Conservation (phyloP, 2,113 vertebrate species). For the Chrysochloris asiatica region DNA sequence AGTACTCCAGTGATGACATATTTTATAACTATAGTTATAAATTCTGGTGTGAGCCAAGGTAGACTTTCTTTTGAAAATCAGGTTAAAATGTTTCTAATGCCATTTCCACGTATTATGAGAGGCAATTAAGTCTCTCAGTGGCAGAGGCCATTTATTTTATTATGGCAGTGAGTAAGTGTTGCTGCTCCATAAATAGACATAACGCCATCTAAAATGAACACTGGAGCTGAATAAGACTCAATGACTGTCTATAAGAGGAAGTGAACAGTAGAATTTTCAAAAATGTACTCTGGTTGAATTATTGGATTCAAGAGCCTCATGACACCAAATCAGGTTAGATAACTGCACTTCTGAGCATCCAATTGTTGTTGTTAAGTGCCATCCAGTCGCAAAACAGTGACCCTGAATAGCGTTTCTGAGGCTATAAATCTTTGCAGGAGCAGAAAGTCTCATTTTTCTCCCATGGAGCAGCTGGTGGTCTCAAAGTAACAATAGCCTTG, state of each 20-base stretch:
- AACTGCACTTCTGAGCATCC: no score
- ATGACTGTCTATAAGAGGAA: neutral
- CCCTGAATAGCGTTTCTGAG: no score
- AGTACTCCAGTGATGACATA: neutral
- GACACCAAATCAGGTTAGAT: no score
- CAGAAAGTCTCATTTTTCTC: no score
- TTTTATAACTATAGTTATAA: neutral
- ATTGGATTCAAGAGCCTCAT: neutral
- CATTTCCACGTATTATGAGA: neutral
- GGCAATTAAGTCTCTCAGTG: neutral
- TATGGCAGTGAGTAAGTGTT: neutral
- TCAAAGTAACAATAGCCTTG: no score
- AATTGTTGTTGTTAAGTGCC: no score
- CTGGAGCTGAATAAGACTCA: neutral
- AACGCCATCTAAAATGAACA: neutral
- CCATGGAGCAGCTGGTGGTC: no score
- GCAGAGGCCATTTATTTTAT: neutral
- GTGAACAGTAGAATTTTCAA: neutral
- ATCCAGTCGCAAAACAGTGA: no score
- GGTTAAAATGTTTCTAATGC: neutral
- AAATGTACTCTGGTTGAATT: neutral
- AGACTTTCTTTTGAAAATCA: neutral
- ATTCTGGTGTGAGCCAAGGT: neutral
- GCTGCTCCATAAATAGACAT: neutral
- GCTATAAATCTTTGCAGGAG: no score